Evolutionary conservation across 92 coral and sea anemone species (phyloP), one percentile per base, ranked within the genome.

Genomic region (Paramuricea clavata): DNA sequence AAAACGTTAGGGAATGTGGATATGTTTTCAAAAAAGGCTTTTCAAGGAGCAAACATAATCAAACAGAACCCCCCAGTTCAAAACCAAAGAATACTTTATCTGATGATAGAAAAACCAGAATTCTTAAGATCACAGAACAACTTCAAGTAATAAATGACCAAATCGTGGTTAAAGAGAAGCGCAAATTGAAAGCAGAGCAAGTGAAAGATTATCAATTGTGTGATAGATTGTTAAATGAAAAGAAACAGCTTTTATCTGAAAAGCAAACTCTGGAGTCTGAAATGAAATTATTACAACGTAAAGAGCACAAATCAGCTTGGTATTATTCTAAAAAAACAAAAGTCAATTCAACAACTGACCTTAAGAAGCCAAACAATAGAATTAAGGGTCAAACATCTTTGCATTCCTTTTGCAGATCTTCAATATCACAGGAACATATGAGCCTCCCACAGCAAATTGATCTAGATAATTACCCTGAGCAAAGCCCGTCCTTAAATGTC

Each of bases 61-160:
- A n/a, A n/a, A n/a, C n/a, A n/a, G n/a, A n/a, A n/a, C n/a, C n/a
- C n/a, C n/a, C n/a, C n/a, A n/a, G n/a, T 69, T 34, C 76, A 74
- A 67, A 62, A 13, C 41, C 10, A 52, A 59, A 62, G 64, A 86
- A 79, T 67, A 54, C 68, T 21, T 44, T 33, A 13, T 49, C 41
- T 22, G 69, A 69, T 31, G 90, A 87, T 42, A 78, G 90, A 25
- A 83, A 83, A 49, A 69, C 57, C 69, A 62, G 85, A 70, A 83
- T 32, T 31, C 42, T 86, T 56, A 54, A 87, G 85, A 43, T 87
- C 12, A 59, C 73, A 8, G 83, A 85, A 33, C 25, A 74, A 60
- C 36, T 81, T 15, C n/a, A 60, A 22, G 85, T 32, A 81, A 62
- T 68, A 35, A 79, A 81, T 32, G 13, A 81, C 31, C 42, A 57